These are phyloP conservation scores for Carollia perspicillata DNA, from an alignment of 2,113 vertebrate genomes.

Conservation along the genomic window DNA sequence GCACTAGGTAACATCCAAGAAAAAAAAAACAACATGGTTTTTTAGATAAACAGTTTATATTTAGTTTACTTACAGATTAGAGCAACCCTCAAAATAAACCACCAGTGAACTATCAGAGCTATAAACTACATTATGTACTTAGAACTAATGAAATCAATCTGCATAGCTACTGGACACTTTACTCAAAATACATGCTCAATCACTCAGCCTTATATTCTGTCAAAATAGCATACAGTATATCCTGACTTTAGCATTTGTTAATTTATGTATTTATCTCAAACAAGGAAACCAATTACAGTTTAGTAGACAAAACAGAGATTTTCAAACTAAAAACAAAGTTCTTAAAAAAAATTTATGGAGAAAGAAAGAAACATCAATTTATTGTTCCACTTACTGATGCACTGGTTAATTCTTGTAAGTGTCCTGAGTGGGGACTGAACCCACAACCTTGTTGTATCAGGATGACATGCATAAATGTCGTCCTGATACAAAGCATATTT, in stretches of 20 bases:
- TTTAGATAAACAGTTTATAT: neutral
- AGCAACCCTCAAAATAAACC: neutral
- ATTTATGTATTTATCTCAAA: neutral
- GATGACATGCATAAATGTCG: too few relatives aligned
- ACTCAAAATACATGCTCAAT: neutral
- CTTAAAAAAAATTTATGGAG: neutral
- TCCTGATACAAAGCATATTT: too few relatives aligned
- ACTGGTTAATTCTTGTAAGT: too few relatives aligned
- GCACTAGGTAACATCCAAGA: neutral
- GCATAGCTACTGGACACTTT: neutral
- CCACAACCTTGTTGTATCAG: too few relatives aligned
- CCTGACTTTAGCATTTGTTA: neutral
- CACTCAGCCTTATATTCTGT: neutral
- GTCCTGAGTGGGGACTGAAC: too few relatives aligned
- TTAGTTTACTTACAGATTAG: neutral
- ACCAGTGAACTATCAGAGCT: neutral
- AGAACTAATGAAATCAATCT: neutral
- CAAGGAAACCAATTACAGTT: neutral
- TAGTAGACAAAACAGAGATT: neutral
- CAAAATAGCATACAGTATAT: neutral
- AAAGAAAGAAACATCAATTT: too few relatives aligned
- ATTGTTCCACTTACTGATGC: too few relatives aligned
- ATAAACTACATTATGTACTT: neutral
- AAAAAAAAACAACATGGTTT: neutral
- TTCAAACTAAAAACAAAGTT: slow-evolving; percentile 6